Base-by-base conservation (phyloP, 2,797 vertebrate genomes). In the Helostoma temminkii region DNA sequence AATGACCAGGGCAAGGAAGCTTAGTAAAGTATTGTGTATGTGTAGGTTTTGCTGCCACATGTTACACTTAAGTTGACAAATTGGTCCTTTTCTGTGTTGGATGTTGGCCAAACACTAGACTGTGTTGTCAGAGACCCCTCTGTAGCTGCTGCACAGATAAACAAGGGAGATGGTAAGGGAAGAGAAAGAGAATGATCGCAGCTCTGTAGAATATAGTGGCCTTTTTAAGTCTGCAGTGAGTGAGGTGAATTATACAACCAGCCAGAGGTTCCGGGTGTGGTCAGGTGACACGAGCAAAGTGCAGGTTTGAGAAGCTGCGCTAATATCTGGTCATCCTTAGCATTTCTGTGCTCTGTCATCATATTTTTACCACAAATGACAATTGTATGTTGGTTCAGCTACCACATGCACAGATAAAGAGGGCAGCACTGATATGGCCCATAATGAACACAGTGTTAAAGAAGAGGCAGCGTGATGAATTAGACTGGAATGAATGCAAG, bases 51-150 rank as follows among this genome's bases (percentile, higher is more conserved):
- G 57, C 48, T 50, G 48, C 70, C 66, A 78, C 60, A 57, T 1
- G 24, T 47, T 47, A 49, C 67, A 66, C 62, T 75, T 48, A 71
- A 59, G 36, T 36, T 77, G 69, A 87, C 63, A 81, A 80, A 80
- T 67, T 16, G 73, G 71, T 69, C 48, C 32, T 26, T 73, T 42
- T 71, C 41, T 37, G 45, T 37, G 36, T 57, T 70, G 81, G 75
- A 66, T 42, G 34, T 59, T 45, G 39, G 74, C 83, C 72, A 80
- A 36, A 76, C 68, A 60, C 65, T 25, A 15, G 48, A 11, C 48
- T 9, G n/a, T 16, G 66, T 50, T 67, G 64, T 66, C 57, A 8
- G 59, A 76, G 65, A 41, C 10, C 43, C 39, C 25, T 66, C 42
- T 75, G 56, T 22, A 21, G 66, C 41, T 32, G 43, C 67, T 52